phyloP scores from a whole-genome alignment of 2,888 invertebrate species.

The Limnephilus marmoratus region DNA sequence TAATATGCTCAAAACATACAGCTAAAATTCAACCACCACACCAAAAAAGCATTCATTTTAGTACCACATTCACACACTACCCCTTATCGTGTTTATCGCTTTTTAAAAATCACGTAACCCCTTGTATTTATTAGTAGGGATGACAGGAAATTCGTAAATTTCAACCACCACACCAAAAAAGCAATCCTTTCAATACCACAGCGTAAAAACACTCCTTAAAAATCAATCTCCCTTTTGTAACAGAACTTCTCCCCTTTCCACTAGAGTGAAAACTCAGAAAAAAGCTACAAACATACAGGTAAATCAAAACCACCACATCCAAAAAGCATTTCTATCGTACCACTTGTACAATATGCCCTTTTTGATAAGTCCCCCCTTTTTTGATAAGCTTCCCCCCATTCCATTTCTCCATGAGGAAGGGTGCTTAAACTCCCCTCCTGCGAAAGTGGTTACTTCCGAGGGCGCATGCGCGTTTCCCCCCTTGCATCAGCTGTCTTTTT shows the following conservation, averaged over 20 bases:
- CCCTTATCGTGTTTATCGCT: no score
- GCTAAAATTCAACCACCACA: no score
- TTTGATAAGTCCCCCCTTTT: neutral
- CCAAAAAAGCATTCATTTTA: no score
- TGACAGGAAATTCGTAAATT: no score
- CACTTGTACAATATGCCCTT: neutral
- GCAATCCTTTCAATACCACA: no score
- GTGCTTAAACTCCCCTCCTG: slow-evolving; percentile 2
- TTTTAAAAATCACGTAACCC: neutral
- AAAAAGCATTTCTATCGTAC: neutral
- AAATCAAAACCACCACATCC: neutral
- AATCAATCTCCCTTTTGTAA: no score
- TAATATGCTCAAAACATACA: no score
- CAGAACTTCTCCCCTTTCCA: neutral
- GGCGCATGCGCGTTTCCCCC: slow-evolving; percentile 17
- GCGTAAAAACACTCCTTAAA: no score
- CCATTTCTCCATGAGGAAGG: neutral
- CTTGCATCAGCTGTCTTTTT: neutral
- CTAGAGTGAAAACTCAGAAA: neutral
- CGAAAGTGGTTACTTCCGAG: slow-evolving; percentile 12
- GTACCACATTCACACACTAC: no score
- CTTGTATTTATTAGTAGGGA: no score
- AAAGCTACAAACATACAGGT: neutral
- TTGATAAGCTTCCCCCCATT: neutral
- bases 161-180: no score